Conservation (phyloP, 2,888 invertebrate species). For the Elmis aenea region DNA sequence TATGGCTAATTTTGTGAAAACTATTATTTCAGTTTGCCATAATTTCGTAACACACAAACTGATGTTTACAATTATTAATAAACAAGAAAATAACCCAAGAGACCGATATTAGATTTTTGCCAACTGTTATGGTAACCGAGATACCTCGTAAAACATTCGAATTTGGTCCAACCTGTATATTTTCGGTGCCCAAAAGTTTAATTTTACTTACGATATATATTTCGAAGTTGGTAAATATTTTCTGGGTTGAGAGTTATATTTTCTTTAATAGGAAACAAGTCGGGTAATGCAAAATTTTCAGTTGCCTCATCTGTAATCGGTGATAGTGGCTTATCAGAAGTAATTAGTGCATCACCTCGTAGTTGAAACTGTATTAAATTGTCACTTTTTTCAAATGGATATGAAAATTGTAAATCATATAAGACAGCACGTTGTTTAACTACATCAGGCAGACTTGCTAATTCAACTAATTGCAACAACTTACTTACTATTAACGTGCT, state of each 20-base stretch:
- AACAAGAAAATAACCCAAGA: too few relatives aligned
- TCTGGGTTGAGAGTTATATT: constrained; percentile 61
- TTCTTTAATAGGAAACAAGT: constrained; percentile 69
- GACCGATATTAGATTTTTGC: too few relatives aligned
- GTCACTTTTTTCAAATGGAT: constrained; percentile 56
- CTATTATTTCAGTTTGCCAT: too few relatives aligned
- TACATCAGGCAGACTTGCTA: constrained; percentile 52
- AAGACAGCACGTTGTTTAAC: constrained; percentile 54
- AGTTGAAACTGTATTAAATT: constrained; percentile 62
- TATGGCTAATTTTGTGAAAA: too few relatives aligned
- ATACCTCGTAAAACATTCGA: too few relatives aligned
- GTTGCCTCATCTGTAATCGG: constrained; percentile 50
- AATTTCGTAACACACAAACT: too few relatives aligned
- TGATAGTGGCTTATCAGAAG: constrained; percentile 58
- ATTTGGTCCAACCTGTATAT: too few relatives aligned
- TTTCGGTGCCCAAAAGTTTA: constrained; percentile 45
- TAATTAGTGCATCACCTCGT: constrained; percentile 61
- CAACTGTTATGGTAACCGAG: too few relatives aligned
- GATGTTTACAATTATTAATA: too few relatives aligned
- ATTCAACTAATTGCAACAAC: constrained; percentile 65
- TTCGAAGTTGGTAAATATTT: constrained; percentile 59
- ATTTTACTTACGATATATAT: constrained; percentile 73
- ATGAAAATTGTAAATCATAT: constrained; percentile 55
- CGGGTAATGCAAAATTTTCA: constrained; percentile 56
- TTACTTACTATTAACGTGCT: constrained; percentile 63